Evolutionary conservation across 2,797 vertebrate species (phyloP).

Genomic region (Argentina silus): DNA sequence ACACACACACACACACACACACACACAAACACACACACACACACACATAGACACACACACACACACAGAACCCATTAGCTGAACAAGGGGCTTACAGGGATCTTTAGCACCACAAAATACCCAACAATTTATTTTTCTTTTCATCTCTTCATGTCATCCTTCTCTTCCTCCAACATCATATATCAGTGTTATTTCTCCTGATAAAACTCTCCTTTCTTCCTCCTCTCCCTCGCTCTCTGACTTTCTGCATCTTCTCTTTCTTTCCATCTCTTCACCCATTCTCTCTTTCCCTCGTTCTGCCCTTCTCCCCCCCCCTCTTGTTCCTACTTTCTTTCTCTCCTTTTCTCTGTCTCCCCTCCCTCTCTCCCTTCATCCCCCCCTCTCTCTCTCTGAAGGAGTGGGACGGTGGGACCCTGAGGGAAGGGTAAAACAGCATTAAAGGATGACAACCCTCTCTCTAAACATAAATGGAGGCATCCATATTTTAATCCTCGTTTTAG

Average conservation of each 20-base stretch:
- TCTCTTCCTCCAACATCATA: too few relatives aligned
- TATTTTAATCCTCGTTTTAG: slow-evolving; percentile 71
- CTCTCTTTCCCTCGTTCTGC: neutral
- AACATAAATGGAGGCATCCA: slow-evolving; percentile 13
- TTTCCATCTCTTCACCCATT: neutral
- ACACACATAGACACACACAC: slow-evolving; percentile 24
- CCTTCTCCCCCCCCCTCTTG: slow-evolving; percentile 11
- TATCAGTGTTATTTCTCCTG: neutral
- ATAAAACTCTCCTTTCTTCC: slow-evolving; percentile 30
- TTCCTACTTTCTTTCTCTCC: slow-evolving; percentile 26
- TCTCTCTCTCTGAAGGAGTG: slow-evolving; percentile 12
- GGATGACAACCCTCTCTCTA: neutral
- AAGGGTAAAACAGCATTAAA: neutral
- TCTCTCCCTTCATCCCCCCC: slow-evolving; percentile 22
- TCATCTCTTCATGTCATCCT: neutral
- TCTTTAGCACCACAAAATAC: neutral
- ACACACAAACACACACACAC: neutral
- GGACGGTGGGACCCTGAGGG: neutral
- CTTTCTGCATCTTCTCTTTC: slow-evolving; percentile 23
- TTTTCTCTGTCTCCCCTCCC: slow-evolving; percentile 45
- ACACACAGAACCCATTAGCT: slow-evolving; percentile 60
- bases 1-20: slow-evolving; percentile 7
- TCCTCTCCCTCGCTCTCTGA: slow-evolving; percentile 50
- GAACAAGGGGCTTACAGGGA: neutral
- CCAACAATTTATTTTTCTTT: too few relatives aligned